These are phyloP conservation scores for Florisuga fusca DNA, from an alignment of 2,797 vertebrate species.

Conservation along the genomic window DNA sequence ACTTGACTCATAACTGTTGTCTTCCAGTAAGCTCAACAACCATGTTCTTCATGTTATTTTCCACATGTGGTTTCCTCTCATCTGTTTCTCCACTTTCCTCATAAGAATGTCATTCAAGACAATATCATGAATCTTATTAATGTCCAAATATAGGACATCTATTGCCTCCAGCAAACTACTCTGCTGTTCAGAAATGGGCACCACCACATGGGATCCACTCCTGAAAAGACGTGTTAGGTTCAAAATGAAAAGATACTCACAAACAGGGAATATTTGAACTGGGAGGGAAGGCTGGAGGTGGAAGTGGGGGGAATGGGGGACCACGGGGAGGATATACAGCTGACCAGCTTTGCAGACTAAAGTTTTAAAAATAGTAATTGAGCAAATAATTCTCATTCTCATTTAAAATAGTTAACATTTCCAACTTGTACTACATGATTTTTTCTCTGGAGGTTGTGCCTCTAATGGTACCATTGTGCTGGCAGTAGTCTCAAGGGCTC, in stretches of 20 bases:
- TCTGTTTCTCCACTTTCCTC: background rate
- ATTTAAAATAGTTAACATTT: background rate
- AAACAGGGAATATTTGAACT: background rate
- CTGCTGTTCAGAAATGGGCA: background rate
- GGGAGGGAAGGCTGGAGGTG: background rate
- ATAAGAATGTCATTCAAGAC: background rate
- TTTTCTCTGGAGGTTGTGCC: background rate
- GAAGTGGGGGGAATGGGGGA: too few species aligned
- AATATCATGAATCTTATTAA: background rate
- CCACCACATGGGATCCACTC: slow-evolving; percentile 12
- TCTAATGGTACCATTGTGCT: background rate
- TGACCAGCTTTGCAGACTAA: background rate
- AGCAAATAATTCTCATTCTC: background rate
- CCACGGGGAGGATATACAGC: background rate
- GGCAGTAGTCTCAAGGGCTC: background rate
- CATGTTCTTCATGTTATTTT: background rate
- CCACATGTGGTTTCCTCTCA: background rate
- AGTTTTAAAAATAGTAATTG: background rate
- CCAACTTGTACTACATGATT: background rate
- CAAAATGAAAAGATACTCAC: background rate
- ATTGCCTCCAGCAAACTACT: background rate
- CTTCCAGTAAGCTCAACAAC: background rate
- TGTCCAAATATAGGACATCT: slow-evolving; percentile 42
- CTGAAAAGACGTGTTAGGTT: background rate
- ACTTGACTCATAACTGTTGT: background rate